A percentile compares a stretch with the other conserved stretches of the same genome.
These are phyloP conservation scores for Mycalesis mineus DNA, from an alignment of 2,888 invertebrate genomes.

Conservation along the genomic window DNA sequence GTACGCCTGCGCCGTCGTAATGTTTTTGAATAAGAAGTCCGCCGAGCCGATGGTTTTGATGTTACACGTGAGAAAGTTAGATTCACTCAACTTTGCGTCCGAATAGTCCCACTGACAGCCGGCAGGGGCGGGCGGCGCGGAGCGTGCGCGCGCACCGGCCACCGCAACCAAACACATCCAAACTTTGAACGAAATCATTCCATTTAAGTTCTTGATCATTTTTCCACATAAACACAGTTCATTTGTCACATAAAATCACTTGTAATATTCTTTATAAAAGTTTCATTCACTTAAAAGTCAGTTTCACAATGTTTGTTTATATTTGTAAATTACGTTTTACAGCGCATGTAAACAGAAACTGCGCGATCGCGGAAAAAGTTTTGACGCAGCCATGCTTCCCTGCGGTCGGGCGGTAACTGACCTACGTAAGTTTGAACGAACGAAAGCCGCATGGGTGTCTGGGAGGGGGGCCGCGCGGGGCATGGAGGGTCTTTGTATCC, in stretches of 20 bases:
- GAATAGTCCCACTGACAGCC: constrained; percentile 86
- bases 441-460: constrained; percentile 75
- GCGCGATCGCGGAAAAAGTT: constrained; percentile 71
- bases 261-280: constrained; percentile 45
- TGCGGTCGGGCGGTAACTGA: constrained; percentile 79
- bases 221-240: constrained; percentile 63
- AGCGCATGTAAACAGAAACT: constrained; percentile 73
- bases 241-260: constrained; percentile 66
- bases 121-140: constrained; percentile 80
- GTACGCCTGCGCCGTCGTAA: constrained; percentile 84
- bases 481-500: constrained; percentile 52
- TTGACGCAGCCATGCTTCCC: constrained; percentile 77
- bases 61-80: constrained; percentile 82
- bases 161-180: constrained; percentile 70
- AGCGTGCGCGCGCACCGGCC: constrained; percentile 75
- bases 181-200: constrained; percentile 76
- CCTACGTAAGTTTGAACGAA: constrained; percentile 79
- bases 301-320: constrained; percentile 52
- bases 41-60: constrained; percentile 85
- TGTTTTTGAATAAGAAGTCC: constrained; percentile 83
- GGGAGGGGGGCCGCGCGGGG: constrained; percentile 53
- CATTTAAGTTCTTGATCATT: constrained; percentile 67
- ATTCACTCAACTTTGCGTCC: constrained; percentile 76
- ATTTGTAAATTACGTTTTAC: constrained; percentile 59
- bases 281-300: constrained; percentile 57